A percentile compares a stretch with the other conserved stretches of the same genome.
phyloP scores from a whole-genome alignment of 2,113 vertebrate species.

The Apistogramma diplotaenia region DNA sequence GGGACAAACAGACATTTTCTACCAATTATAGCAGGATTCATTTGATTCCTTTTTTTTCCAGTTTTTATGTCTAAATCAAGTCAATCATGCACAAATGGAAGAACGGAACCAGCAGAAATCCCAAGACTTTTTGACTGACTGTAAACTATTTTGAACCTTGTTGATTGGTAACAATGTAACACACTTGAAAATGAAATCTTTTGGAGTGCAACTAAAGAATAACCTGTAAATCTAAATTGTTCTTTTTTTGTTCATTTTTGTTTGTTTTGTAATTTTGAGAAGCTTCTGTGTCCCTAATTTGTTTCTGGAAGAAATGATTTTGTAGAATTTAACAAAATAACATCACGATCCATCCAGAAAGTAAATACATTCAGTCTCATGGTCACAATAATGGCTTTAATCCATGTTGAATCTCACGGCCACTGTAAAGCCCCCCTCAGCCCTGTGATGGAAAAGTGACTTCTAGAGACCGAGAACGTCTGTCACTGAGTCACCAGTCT shows the following conservation, averaged over 20 bases:
- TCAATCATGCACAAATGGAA: not conserved
- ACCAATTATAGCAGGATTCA: not conserved
- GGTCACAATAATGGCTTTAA: not conserved
- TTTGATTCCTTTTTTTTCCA: not conserved
- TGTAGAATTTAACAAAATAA: not conserved
- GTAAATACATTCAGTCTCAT: not conserved
- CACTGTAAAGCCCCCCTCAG: conserved; percentile 4
- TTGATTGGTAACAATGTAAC: not conserved
- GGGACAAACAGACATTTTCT: not conserved
- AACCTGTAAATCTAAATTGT: not conserved
- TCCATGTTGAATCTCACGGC: not conserved
- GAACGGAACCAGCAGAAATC: not conserved
- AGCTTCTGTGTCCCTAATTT: not conserved
- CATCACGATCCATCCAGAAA: not conserved
- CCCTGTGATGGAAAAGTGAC: conserved; percentile 37
- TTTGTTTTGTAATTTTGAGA: not conserved
- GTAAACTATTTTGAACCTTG: not conserved
- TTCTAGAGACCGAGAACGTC: conserved; percentile 6
- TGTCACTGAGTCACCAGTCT: conserved; percentile 44
- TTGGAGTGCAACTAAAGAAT: not conserved
- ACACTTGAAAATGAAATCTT: not conserved
- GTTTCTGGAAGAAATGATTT: too few species aligned
- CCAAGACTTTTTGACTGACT: not conserved
- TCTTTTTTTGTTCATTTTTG: not conserved
- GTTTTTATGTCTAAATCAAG: not conserved